These are phyloP conservation scores for Pao palembangensis DNA, from an alignment of 2,113 vertebrate species.

Conservation along the genomic window DNA sequence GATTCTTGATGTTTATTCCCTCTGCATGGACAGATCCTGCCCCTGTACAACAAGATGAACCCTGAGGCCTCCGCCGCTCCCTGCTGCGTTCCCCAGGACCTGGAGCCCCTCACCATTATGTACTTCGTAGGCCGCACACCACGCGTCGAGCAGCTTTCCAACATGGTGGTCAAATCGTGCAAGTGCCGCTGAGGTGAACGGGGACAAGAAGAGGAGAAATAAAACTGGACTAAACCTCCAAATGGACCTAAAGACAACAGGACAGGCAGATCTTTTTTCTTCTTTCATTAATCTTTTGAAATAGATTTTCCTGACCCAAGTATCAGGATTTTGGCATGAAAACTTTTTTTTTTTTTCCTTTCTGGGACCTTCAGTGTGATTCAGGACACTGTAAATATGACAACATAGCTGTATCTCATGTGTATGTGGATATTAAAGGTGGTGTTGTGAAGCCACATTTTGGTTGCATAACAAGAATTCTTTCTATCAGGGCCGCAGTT, in stretches of 20 bases:
- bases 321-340: conserved; percentile 39
- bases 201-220: conserved; percentile 14
- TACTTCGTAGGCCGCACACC: conserved; percentile 77
- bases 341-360: conserved; percentile 6
- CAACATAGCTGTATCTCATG: conserved; percentile 49
- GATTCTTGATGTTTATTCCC: neutral
- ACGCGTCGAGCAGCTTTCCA: conserved; percentile 80
- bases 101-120: conserved; percentile 81
- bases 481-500: conserved; percentile 35
- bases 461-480: conserved; percentile 30
- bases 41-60: conserved; percentile 81
- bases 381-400: conserved; percentile 54
- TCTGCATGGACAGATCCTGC: conserved; percentile 70
- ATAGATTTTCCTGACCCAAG: conserved; percentile 33
- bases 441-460: conserved; percentile 31
- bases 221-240: conserved; percentile 15
- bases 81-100: conserved; percentile 79
- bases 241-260: conserved; percentile 17
- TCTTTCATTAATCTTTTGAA: conserved; percentile 34
- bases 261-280: conserved; percentile 31
- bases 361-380: conserved; percentile 39
- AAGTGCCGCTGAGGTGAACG: conserved; percentile 72
- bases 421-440: conserved; percentile 39
- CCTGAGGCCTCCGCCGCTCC: conserved; percentile 77
- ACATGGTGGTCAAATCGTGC: conserved; percentile 81